A percentile compares a stretch with the other conserved stretches of the same genome.
phyloP scores from a whole-genome alignment of 2,888 invertebrate species.

The Sepiola atlantica region DNA sequence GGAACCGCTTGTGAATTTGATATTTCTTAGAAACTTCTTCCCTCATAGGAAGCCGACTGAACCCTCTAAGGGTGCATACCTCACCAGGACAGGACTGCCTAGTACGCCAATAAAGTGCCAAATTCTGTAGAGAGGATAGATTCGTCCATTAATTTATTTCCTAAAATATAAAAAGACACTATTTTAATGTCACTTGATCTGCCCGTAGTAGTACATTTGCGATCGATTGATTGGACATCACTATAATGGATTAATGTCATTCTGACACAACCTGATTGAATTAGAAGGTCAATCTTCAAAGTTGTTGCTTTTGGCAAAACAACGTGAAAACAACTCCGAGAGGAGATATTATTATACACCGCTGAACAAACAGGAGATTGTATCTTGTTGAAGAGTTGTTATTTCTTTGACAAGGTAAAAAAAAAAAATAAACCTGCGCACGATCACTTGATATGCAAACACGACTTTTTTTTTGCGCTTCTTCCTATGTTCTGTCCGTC shows the following conservation, averaged over 20 bases:
- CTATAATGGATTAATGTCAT: not conserved
- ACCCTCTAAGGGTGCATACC: no score
- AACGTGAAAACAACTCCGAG: not conserved
- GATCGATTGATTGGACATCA: not conserved
- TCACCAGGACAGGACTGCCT: no score
- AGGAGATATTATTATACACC: not conserved
- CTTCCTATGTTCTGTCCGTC: not conserved
- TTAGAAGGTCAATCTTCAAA: not conserved
- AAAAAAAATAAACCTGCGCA: not conserved
- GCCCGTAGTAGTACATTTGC: no score
- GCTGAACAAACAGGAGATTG: not conserved
- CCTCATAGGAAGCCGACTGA: no score
- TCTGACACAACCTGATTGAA: not conserved
- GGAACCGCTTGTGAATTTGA: no score
- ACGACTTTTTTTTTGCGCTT: not conserved
- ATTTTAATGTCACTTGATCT: no score
- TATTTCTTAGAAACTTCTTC: no score
- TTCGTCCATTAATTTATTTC: no score
- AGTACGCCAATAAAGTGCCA: no score
- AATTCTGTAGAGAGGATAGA: no score
- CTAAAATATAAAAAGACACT: no score
- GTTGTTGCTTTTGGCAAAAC: not conserved
- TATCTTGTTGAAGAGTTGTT: not conserved
- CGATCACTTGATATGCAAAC: not conserved
- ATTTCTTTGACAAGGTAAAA: not conserved